These are phyloP conservation scores for Orthosia gothica DNA, from an alignment of 2,888 invertebrate genomes.

Conservation along the genomic window DNA sequence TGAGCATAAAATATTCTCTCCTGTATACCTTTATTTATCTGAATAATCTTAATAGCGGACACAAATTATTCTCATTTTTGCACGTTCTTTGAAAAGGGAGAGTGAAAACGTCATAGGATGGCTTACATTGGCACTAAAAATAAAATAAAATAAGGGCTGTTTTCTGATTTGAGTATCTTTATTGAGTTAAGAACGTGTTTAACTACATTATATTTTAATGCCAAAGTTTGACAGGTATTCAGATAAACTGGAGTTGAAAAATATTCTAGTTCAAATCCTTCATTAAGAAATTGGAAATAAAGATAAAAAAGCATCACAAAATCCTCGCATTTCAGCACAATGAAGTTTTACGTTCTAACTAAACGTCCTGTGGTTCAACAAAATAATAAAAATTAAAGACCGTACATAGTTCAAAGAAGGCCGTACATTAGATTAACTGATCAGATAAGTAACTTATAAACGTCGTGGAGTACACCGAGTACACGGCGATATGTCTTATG, in stretches of 20 bases:
- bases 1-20: no score
- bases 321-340: neutral
- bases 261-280: no score
- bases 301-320: neutral
- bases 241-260: no score
- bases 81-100: no score
- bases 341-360: neutral
- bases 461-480: conserved; percentile 3
- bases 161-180: no score
- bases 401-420: conserved; percentile 13
- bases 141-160: no score
- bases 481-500: conserved; percentile 26
- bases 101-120: no score
- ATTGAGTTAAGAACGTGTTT: no score
- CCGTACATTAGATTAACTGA: conserved; percentile 58
- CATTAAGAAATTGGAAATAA: neutral
- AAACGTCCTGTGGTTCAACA: neutral
- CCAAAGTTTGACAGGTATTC: no score
- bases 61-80: neutral
- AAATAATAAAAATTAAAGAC: conserved; percentile 48
- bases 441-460: conserved; percentile 52
- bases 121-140: no score
- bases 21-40: no score
- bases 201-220: no score
- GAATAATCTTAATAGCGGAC: neutral